Evolutionary conservation across 1,140 invertebrate genomes (phyloP), one percentile per base, ranked within the genome.

Genomic region (Samia ricini): DNA sequence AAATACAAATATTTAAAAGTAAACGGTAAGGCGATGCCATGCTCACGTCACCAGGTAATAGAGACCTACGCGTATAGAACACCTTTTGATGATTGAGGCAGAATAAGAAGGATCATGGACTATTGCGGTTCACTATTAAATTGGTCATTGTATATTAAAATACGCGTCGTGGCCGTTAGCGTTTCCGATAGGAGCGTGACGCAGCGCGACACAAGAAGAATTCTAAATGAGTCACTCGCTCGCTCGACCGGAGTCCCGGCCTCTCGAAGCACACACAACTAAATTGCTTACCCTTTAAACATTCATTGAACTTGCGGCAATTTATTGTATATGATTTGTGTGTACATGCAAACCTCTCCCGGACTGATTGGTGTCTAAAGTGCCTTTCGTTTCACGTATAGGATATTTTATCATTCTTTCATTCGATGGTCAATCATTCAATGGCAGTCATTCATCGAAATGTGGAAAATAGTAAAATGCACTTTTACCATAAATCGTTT

Each of bases 161-260:
- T 4, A 52, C 50, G 68, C 71, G 75, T 64, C 74, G 72, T 68
- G 64, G 79, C 70, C 76, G 81, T 85, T 81, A 82, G 79, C 75
- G 86, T 84, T 89, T 89, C 86, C 86, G 83, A 88, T 89, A 85
- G 82, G 61, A 73, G 68, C 71, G 79, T 85, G 83, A 88, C 82
- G 81, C 79, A 79, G 72, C 22, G 59, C 58, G 56, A 75, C 76
- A 77, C 67, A 69, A 65, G 67, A 64, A 77, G 83, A 83, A 89
- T 87, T 81, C 69, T 63, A 85, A 85, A 72, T 83, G 75, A 83
- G 63, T 81, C 81, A 83, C 66, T 10, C 50, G 10, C 56, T 23
- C 52, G 21, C 52, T 55, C 21, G 33, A 15, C 33, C 33, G 33
- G 15, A 12, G 10, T 12, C 10, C 8, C 1, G 8, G 10, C 7